Base-by-base conservation (phyloP, 2,888 invertebrate genomes). In the Melolontha melolontha region DNA sequence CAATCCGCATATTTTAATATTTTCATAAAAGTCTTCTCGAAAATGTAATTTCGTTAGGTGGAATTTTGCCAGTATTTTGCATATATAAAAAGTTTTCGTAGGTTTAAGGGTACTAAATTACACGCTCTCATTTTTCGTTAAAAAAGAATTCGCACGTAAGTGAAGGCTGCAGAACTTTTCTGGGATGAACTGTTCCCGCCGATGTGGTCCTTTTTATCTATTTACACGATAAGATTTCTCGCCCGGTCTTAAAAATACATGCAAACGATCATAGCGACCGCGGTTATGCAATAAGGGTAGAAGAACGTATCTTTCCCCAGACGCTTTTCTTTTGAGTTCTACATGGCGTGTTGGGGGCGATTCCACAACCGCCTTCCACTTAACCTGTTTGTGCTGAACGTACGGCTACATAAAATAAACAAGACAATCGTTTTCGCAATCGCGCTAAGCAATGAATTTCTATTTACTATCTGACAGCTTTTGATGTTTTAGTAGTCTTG, bases 281-380 rank as follows among this genome's bases (percentile, higher is more conserved):
- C 70, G 74, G 59, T 75, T 73, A 71, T 68, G 74, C 72, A 72
- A 74, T 75, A 75, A 75, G 75, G 75, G 75, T 74, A 73, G 72
- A 69, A 71, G 71, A 69, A 44, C 67, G 69, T 73, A 75, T 75
- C 71, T 74, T 73, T 75, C 75, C 74, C 75, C 69, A 66, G 75
- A 67, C 73, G 71, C 74, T 67, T 69, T 70, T 73, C 72, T 67
- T 59, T 59, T 17, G 29, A 27, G 44, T 59, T 44, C 59, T 44
- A 59, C 44, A 44, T 59, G 59, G 59, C 59, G 59, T 44, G 22
- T 5, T n/a, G 59, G 41, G 59, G 42, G 51, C 17, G 17, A 17
- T 27, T 22, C 1, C 40, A 14, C 39, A 55, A 22, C 66, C 66
- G 71, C 70, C 63, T 70, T 69, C 73, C 67, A 70, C 69, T 71